Conservation (phyloP, 1,140 invertebrate genomes). For the Lineus longissimus region DNA sequence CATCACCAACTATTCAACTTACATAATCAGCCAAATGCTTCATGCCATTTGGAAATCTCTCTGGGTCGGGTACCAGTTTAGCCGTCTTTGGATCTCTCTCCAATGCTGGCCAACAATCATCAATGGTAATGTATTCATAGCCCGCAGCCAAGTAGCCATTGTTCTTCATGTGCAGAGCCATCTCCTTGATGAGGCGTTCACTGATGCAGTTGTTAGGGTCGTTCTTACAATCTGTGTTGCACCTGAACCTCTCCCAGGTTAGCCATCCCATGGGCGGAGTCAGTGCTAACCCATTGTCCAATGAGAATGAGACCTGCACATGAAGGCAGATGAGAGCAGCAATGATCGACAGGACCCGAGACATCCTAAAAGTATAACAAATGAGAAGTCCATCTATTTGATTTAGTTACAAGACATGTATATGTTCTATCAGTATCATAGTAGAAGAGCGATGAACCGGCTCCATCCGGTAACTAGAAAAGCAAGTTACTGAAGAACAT, state of each 20-base stretch:
- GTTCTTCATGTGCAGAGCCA: slow-evolving; percentile 82
- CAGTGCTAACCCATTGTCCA: slow-evolving; percentile 50
- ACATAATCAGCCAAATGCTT: slow-evolving; percentile 87
- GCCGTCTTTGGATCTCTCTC: slow-evolving; percentile 67
- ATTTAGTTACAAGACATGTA: too few species aligned
- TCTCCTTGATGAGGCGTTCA: slow-evolving; percentile 84
- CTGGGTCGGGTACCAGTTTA: slow-evolving; percentile 77
- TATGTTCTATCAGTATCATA: too few species aligned
- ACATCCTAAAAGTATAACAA: too few species aligned
- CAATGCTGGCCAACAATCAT: slow-evolving; percentile 91
- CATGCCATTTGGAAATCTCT: slow-evolving; percentile 88
- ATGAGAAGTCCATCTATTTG: too few species aligned
- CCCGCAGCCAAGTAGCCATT: slow-evolving; percentile 86
- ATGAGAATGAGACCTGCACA: background rate
- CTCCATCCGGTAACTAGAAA: too few species aligned
- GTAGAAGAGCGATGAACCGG: too few species aligned
- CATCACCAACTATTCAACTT: too few species aligned
- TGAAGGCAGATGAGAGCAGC: too few species aligned
- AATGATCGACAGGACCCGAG: too few species aligned
- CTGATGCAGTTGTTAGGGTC: slow-evolving; percentile 61
- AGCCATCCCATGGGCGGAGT: slow-evolving; percentile 55
- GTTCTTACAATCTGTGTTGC: slow-evolving; percentile 45
- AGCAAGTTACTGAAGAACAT: too few species aligned
- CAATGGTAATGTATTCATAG: slow-evolving; percentile 90
- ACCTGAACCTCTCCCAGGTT: slow-evolving; percentile 51